phyloP scores from a whole-genome alignment of 2,113 vertebrate genomes.

The Serilophus lunatus region DNA sequence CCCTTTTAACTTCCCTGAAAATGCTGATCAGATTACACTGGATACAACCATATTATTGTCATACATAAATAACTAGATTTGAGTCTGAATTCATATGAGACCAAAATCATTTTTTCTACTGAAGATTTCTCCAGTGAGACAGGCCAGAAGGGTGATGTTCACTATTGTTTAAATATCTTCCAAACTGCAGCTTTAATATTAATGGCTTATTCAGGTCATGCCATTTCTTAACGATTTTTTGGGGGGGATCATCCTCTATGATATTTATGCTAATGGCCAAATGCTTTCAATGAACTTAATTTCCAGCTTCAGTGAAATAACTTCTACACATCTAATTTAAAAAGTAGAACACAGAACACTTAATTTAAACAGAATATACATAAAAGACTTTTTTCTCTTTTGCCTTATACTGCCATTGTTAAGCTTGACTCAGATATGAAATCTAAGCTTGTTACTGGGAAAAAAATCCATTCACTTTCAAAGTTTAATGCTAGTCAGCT shows the following conservation, averaged over 20 bases:
- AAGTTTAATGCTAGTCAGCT: slow-evolving; percentile 33
- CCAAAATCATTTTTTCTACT: background rate
- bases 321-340: slow-evolving; percentile 45
- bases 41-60: background rate
- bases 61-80: background rate
- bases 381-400: slow-evolving; percentile 19
- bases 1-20: background rate
- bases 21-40: background rate
- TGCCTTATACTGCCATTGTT: slow-evolving; percentile 26
- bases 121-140: background rate
- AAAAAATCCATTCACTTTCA: slow-evolving; percentile 16
- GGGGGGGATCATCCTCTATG: slow-evolving; percentile 12
- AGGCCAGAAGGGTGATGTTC: slow-evolving; percentile 46
- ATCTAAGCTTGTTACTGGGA: slow-evolving; percentile 30
- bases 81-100: background rate
- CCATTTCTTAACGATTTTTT: background rate
- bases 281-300: slow-evolving; percentile 52
- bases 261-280: slow-evolving; percentile 59
- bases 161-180: slow-evolving; percentile 39
- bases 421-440: slow-evolving; percentile 35
- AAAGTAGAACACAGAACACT: slow-evolving; percentile 46
- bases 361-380: slow-evolving; percentile 55
- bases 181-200: slow-evolving; percentile 36
- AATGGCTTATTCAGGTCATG: slow-evolving; percentile 33
- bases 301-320: slow-evolving; percentile 52